Base-by-base conservation (phyloP, 2,888 invertebrate species). In the Ariolimax columbianus region DNA sequence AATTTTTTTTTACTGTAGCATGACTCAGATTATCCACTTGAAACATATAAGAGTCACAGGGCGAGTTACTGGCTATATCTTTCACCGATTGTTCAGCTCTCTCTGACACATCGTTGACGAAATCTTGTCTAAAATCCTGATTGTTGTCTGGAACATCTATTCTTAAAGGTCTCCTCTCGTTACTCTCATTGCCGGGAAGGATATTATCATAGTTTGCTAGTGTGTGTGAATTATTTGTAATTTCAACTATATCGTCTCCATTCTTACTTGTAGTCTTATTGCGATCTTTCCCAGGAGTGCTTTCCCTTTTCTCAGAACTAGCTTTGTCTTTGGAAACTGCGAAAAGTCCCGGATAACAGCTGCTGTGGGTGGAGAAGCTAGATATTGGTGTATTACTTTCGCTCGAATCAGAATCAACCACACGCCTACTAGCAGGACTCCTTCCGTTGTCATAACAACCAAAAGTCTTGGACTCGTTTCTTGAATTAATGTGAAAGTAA, bases 321-420 rank as follows among this genome's bases (percentile, higher is more conserved):
- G 30, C 40, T 19, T 40, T 63, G n/a, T 59, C 40, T 38, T 40
- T 63, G 14, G 78, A 59, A 17, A 36, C 33, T n/a, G 78, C 68
- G 33, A 55, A 68, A 2, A 55, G 68, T 47, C 43, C 40, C 11
- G 68, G 80, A 33, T 68, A 80, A 43, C 38, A 47, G 47, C 80
- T 70, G 80, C 80, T 80, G 51, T 70, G 70, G 17, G 80, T 33
- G 17, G 80, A 80, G 26, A 80, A 43, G 33, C 36, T 80, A 9
- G 80, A 47, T 19, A 47, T 26, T 47, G 80, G 43, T 9, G 68
- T 80, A 6, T 80, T 70, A 51, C 9, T 80, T 0, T 80, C 80
- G 26, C 80, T 80, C 4, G 68, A 68, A 26, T 51, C 51, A 19
- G 80, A 43, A 0, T 80, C 80, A 7, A 36, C 0, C n/a, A 33